Evolutionary conservation across 2,797 vertebrate species (phyloP), one percentile per base, ranked within the genome.

Genomic region (Apodemus agrarius): DNA sequence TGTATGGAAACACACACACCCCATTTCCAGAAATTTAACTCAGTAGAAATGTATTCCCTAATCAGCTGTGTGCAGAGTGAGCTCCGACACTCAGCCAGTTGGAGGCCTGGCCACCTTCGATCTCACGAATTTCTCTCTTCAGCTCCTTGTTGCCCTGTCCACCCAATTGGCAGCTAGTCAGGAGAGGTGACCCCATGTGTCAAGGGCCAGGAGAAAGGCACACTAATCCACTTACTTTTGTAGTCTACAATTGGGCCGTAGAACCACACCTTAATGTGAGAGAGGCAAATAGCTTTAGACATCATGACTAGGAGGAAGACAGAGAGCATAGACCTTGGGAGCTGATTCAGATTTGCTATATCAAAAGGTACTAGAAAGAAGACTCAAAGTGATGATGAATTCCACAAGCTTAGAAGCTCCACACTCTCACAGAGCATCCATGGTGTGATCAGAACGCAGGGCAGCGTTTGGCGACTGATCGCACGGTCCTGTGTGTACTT

Each of bases 31-130:
- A 88, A 69, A 49, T 67, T 93, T 92, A 81, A 79, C 2, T 19
- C 13, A 72, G 63, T 54, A 75, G 52, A 89, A 87, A 65, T 79
- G 14, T 17, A 84, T 90, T 96, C 91, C 80, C 84, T 69, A 17
- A 63, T 84, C 49, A 76, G 14, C 19, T 52, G 31, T 49, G n/a
- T 57, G 37, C 29, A 13, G 43, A 29, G 2, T 91, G 31, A 90
- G n/a, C 83, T 82, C 46, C 37, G 80, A 63, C n/a, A 29, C 19
- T 57, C 21, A 81, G 78, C 31, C 49, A 3, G 21, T 49, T 54
- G 61, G 74, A 94, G 16, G 84, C 85, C 49, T 13, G 1, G 2
- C 17, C 21, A 88, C 72, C 46, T 90, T 88, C 19, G 1, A 12
- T 78, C n/a, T 34, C 40, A 29, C 43, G 29, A 19, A 31, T 82